Evolutionary conservation across 2,888 invertebrate species (phyloP), one percentile per base, ranked within the genome.

Genomic region (Andricus quercusramuli): DNA sequence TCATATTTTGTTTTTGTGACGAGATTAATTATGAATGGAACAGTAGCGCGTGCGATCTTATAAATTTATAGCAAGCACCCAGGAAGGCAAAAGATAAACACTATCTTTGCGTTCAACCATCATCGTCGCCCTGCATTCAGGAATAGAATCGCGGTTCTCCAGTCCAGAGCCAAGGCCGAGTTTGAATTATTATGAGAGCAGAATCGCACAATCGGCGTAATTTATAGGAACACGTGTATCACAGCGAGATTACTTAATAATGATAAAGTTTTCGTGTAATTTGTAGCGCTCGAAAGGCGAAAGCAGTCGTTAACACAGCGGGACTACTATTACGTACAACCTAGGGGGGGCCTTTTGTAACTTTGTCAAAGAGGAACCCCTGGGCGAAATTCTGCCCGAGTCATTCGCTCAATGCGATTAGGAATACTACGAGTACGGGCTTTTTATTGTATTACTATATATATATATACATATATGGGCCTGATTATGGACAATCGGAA

Each of bases 261-360:
- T 80, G 80, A 83, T 80, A 80, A 82, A 80, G 81, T 83, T 82
- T 82, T 80, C 78, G 78, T 78, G 79, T 79, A 80, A 82, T 82
- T 83, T 81, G 80, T 82, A 76, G 79, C 80, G 59, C 78, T 80
- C 66, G 77, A 80, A 79, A 79, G 80, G 80, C 82, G 80, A 83
- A 82, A 83, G 82, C 79, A 82, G 80, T 79, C 80, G 78, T 79
- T 80, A 79, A 76, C 82, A 68, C 83, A 81, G 82, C 83, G 76
- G 82, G 82, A 44, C 74, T 51, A 77, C 81, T 22, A 82, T 83
- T 80, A 80, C 70, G 68, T 32, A 80, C 47, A 78, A 79, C 80
- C 79, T 79, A 56, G 79, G 81, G 76, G 80, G 80, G 80, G 83
- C 78, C 80, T 79, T 83, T 82, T 78, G 79, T 62, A 78, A 44